A percentile compares a stretch with the other conserved stretches of the same genome.
Conservation (phyloP, 2,888 invertebrate species). For the Cactoblastis cactorum region DNA sequence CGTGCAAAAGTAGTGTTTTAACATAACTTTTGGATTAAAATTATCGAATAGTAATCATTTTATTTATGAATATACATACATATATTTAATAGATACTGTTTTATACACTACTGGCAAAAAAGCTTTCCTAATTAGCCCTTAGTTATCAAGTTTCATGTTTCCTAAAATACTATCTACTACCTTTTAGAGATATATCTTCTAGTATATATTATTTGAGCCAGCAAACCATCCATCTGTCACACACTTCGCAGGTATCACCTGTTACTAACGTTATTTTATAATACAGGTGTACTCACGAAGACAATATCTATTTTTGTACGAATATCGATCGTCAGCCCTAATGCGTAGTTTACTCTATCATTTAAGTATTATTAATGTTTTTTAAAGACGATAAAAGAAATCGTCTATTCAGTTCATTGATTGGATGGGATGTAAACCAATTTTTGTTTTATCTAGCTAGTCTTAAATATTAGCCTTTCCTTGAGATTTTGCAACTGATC, state of each 20-base stretch:
- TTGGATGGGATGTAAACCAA: neutral
- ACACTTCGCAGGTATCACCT: neutral
- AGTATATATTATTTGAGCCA: neutral
- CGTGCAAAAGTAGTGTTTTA: too few relatives aligned
- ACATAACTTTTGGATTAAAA: too few relatives aligned
- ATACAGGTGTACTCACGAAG: slow-evolving; percentile 3
- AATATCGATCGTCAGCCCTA: slow-evolving; percentile 15
- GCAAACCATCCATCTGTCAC: neutral
- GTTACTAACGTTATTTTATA: slow-evolving; percentile 1
- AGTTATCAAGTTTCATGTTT: too few relatives aligned
- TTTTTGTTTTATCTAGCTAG: neutral
- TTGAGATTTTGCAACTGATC: neutral
- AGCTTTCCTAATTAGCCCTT: too few relatives aligned
- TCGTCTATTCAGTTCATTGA: neutral
- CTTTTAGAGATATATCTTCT: neutral
- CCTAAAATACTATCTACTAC: neutral
- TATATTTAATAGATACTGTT: too few relatives aligned
- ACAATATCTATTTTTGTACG: slow-evolving; percentile 19
- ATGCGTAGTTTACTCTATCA: slow-evolving; percentile 16
- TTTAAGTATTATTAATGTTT: slow-evolving; percentile 10
- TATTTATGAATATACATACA: too few relatives aligned
- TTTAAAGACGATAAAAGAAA: neutral
- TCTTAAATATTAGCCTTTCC: neutral
- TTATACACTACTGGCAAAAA: too few relatives aligned
- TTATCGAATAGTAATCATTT: too few relatives aligned